These are phyloP conservation scores for Platyscapa corneri DNA, from an alignment of 1,140 invertebrate genomes.

Conservation along the genomic window DNA sequence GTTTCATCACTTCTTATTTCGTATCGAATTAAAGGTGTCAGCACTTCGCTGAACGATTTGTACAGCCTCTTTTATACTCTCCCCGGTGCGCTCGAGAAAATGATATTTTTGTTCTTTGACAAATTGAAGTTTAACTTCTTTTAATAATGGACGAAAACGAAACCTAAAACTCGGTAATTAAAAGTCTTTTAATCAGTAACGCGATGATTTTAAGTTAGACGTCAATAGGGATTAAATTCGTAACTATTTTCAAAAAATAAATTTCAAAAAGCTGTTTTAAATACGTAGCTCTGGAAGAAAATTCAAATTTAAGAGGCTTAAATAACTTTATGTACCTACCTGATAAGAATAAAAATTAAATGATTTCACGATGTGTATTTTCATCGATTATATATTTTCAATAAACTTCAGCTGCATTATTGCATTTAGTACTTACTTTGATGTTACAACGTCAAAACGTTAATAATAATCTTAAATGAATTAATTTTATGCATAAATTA, in stretches of 20 bases:
- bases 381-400: no score
- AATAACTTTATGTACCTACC: not conserved
- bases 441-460: no score
- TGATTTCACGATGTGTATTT: not conserved
- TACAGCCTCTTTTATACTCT: not conserved
- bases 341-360: not conserved
- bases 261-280: not conserved
- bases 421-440: no score
- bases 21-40: not conserved
- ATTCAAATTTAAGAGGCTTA: not conserved
- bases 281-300: not conserved
- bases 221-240: not conserved
- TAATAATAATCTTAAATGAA: no score
- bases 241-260: not conserved
- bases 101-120: not conserved
- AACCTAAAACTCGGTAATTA: not conserved
- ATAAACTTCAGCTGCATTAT: no score
- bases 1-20: slow-evolving; percentile 12
- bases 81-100: not conserved
- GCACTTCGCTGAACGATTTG: not conserved
- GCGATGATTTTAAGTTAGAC: not conserved
- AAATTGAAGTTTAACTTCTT: not conserved
- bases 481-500: no score
- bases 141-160: no score
- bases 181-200: not conserved